phyloP scores from a whole-genome alignment of 2,888 invertebrate species.

The Trachelus tabidus region DNA sequence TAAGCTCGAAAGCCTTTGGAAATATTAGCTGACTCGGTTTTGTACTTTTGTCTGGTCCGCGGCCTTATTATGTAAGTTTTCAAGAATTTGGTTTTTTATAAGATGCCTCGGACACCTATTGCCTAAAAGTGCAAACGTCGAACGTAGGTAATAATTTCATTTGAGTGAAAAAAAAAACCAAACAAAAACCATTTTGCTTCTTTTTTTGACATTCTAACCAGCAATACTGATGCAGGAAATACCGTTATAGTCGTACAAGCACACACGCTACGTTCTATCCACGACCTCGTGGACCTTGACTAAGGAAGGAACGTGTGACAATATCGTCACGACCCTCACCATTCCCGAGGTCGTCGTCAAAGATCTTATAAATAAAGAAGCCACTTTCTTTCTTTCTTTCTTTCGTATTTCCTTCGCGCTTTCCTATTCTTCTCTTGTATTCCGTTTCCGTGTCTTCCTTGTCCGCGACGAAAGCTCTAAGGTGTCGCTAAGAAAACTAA shows the following conservation, averaged over 20 bases:
- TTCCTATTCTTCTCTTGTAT: not conserved
- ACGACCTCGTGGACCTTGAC: not conserved
- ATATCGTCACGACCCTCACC: not conserved
- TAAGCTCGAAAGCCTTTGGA: not conserved
- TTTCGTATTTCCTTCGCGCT: not conserved
- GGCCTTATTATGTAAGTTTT: not conserved
- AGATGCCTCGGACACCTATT: not conserved
- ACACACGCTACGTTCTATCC: not conserved
- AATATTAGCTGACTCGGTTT: not conserved
- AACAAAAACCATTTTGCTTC: not conserved
- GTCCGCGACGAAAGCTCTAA: too few relatives aligned
- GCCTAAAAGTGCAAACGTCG: not conserved
- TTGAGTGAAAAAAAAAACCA: not conserved
- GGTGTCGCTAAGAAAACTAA: too few relatives aligned
- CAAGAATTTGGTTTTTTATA: not conserved
- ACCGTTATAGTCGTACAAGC: not conserved
- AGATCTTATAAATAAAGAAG: not conserved
- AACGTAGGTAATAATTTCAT: not conserved
- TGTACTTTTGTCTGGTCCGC: not conserved
- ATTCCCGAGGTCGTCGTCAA: not conserved
- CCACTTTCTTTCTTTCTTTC: not conserved
- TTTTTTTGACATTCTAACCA: not conserved
- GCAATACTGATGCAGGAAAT: not conserved
- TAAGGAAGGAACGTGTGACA: not conserved
- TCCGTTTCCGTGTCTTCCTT: not conserved